Evolutionary conservation across 2,113 vertebrate species (phyloP).

Genomic region (Emydura subglobosa): DNA sequence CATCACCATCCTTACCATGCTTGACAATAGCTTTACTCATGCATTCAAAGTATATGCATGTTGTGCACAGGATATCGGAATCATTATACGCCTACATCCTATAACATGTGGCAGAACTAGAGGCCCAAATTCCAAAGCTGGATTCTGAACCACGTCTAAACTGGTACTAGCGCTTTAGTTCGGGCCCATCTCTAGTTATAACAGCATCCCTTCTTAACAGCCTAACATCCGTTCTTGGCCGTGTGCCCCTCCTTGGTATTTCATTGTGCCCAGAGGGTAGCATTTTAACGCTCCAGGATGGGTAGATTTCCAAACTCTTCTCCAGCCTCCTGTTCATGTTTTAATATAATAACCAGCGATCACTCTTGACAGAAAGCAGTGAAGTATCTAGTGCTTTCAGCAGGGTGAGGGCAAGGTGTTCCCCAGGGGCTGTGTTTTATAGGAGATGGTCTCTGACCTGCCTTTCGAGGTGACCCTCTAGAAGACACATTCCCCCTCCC

Average conservation of each 20-base stretch:
- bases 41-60: neutral
- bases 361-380: slow-evolving; percentile 52
- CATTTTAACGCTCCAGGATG: neutral
- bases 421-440: neutral
- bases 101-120: neutral
- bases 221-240: neutral
- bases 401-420: slow-evolving; percentile 33
- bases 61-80: accelerated
- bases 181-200: accelerated
- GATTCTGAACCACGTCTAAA: neutral
- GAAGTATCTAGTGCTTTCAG: slow-evolving; percentile 21
- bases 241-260: neutral
- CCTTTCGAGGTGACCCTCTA: slow-evolving; percentile 29
- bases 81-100: neutral
- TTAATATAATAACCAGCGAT: slow-evolving; percentile 52
- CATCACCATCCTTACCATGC: neutral
- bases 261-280: neutral
- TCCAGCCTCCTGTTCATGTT: neutral
- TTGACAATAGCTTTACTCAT: neutral
- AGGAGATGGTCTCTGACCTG: slow-evolving; percentile 29
- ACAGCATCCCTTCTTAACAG: neutral
- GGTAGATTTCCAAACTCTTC: neutral
- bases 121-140: neutral
- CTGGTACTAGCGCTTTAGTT: neutral
- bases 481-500: slow-evolving; percentile 38